Base-by-base conservation (phyloP, 2,888 invertebrate genomes). In the Sisyra terminalis region DNA sequence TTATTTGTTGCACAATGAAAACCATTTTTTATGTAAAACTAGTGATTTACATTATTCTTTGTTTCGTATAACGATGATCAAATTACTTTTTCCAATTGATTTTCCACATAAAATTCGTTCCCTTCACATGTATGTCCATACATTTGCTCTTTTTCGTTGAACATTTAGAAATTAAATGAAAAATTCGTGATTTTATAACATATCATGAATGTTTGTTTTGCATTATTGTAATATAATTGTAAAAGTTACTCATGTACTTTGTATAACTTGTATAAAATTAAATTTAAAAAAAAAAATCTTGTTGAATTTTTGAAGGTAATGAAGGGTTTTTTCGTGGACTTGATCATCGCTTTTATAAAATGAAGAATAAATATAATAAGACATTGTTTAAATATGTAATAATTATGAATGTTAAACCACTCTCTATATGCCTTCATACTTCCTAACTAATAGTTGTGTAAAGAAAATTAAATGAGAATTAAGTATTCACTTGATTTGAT, bases 341-440 rank as follows among this genome's bases (percentile, higher is more conserved):
- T 24, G 34, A 14, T 14, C 34, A 14, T 34, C 34, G 34, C 11
- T 34, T 34, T 14, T 34, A 14, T 14, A 34, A 34, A 34, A 24
- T 24, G 15, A 34, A 34, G 34, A 34, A 14, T 34, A 34, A 34
- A 34, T n/a, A 9, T 9, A 14, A 11, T 34, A 14, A 34, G 34
- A 34, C 15, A 34, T 11, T 34, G 15, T 34, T 14, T 14, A 11
- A 14, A 34, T 11, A 34, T 34, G 15, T 11, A 14, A 34, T 14
- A 34, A 14, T 34, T 14, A 14, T 34, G 18, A 30, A 39, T 30
- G 29, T 30, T 39, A 15, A 37, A 16, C 52, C 59, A 59, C 60
- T 60, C 61, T 61, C 60, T 62, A 61, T 62, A 61, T 63, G 63
- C 63, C 63, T 63, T 63, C 61, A 61, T 61, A 62, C 61, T 63